These are phyloP conservation scores for Papilio aristodemus DNA, from an alignment of 1,140 invertebrate genomes.

Conservation along the genomic window DNA sequence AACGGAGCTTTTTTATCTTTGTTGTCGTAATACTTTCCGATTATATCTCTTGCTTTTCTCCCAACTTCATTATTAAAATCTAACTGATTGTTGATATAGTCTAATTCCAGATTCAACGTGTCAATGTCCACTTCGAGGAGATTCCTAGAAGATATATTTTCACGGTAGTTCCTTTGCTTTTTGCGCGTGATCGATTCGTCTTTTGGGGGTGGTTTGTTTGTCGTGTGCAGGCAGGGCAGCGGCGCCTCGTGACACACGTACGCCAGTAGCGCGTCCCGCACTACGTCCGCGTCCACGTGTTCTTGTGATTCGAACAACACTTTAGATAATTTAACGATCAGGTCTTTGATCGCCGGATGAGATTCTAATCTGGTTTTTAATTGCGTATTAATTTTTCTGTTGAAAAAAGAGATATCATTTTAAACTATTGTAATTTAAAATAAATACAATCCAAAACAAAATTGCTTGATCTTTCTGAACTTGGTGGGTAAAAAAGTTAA, in stretches of 20 bases:
- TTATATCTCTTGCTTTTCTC: constrained; percentile 69
- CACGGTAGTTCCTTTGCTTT: constrained; percentile 47
- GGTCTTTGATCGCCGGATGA: constrained; percentile 85
- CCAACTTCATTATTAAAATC: constrained; percentile 74
- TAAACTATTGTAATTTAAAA: not conserved
- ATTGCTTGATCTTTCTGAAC: constrained; percentile 28
- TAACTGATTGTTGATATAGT: constrained; percentile 72
- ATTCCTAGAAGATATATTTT: constrained; percentile 49
- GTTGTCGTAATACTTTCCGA: constrained; percentile 64
- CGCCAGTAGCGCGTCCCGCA: constrained; percentile 90
- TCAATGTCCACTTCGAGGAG: constrained; percentile 68
- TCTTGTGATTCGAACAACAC: constrained; percentile 84
- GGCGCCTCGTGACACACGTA: constrained; percentile 91
- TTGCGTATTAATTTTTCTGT: constrained; percentile 68
- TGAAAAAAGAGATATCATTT: constrained; percentile 37
- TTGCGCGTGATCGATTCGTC: constrained; percentile 49
- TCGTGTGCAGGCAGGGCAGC: constrained; percentile 84
- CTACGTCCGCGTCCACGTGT: constrained; percentile 84
- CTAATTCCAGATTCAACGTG: constrained; percentile 69
- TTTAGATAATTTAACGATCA: constrained; percentile 84
- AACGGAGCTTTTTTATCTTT: constrained; percentile 60
- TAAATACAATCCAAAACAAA: too few relatives aligned
- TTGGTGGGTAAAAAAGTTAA: too few relatives aligned
- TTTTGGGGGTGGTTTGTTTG: constrained; percentile 44
- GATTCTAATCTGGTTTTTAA: constrained; percentile 81